These are phyloP conservation scores for Bufo bufo DNA, from an alignment of 2,113 vertebrate genomes.

Conservation along the genomic window DNA sequence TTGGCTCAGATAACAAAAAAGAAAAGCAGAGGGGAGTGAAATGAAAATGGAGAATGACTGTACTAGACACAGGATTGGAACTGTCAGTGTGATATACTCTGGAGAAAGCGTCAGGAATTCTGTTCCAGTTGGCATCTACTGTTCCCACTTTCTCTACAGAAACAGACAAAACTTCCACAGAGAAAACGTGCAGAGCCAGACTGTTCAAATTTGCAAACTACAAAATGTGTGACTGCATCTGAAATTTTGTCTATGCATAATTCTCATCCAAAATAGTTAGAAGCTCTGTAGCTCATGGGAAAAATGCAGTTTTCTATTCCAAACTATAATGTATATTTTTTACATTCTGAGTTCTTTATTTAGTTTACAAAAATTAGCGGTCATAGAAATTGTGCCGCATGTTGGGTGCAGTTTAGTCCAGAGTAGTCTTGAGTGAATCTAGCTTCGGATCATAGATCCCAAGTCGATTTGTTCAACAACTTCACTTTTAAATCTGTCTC, in stretches of 20 bases:
- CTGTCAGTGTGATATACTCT: conserved; percentile 69
- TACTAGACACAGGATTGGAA: conserved; percentile 68
- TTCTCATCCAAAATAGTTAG: background rate
- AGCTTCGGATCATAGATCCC: too few relatives aligned
- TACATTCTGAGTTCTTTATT: background rate
- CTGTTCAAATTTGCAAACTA: conserved; percentile 57
- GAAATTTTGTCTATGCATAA: conserved; percentile 43
- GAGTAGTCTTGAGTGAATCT: too few relatives aligned
- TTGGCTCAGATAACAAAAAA: conserved; percentile 61
- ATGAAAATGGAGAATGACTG: conserved; percentile 64
- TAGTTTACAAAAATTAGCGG: background rate
- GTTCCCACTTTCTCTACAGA: conserved; percentile 62
- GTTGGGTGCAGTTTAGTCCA: too few relatives aligned
- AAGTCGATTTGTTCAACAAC: too few relatives aligned
- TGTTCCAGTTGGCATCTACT: conserved; percentile 71
- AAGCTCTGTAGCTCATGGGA: background rate
- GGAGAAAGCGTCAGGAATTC: conserved; percentile 64
- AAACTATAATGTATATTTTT: too few relatives aligned
- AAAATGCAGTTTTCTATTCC: background rate
- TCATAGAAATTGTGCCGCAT: background rate
- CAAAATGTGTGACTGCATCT: conserved; percentile 52
- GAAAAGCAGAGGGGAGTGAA: conserved; percentile 64
- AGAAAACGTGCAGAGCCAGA: conserved; percentile 29
- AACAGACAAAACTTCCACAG: conserved; percentile 62
- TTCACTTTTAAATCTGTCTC: too few relatives aligned